Conservation (phyloP, 2,888 invertebrate species). For the Idaea aversata region DNA sequence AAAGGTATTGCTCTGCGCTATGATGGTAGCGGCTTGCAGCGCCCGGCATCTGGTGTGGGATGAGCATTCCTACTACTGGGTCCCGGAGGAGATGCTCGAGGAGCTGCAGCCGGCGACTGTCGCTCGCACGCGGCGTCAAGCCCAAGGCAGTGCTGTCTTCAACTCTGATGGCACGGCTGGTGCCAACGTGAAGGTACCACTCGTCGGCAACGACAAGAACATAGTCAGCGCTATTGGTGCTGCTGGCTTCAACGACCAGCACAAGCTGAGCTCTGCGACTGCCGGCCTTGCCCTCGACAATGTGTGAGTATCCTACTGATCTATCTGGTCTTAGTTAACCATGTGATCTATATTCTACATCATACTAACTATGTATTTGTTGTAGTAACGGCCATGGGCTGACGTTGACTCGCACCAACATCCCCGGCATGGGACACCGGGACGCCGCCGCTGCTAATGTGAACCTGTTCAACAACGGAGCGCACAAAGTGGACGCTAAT, state of each 20-base stretch:
- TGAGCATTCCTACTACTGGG: not conserved
- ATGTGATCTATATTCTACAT: not conserved
- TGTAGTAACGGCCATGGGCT: constrained; percentile 49
- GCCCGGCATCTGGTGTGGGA: not conserved
- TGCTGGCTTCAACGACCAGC: constrained; percentile 27
- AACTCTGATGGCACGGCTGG: constrained; percentile 39
- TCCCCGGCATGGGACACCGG: constrained; percentile 44
- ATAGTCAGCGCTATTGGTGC: constrained; percentile 41
- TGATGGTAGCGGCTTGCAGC: constrained; percentile 1
- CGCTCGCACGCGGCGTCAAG: constrained; percentile 31
- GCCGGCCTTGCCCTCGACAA: constrained; percentile 49
- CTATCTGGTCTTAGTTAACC: not conserved
- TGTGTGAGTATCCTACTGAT: constrained; percentile 37
- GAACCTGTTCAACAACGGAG: constrained; percentile 40
- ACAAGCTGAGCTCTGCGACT: constrained; percentile 32
- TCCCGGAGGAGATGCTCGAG: constrained; percentile 4
- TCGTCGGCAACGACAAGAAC: constrained; percentile 38
- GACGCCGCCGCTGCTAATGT: constrained; percentile 42
- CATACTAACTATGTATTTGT: constrained; percentile 6
- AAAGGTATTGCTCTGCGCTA: not conserved
- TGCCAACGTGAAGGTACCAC: constrained; percentile 34
- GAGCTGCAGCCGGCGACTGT: not conserved
- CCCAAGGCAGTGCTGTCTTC: constrained; percentile 28
- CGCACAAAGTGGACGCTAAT: constrained; percentile 48
- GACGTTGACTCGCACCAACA: constrained; percentile 36